Conservation (phyloP, 2,888 invertebrate species). For the Elegia similella region DNA sequence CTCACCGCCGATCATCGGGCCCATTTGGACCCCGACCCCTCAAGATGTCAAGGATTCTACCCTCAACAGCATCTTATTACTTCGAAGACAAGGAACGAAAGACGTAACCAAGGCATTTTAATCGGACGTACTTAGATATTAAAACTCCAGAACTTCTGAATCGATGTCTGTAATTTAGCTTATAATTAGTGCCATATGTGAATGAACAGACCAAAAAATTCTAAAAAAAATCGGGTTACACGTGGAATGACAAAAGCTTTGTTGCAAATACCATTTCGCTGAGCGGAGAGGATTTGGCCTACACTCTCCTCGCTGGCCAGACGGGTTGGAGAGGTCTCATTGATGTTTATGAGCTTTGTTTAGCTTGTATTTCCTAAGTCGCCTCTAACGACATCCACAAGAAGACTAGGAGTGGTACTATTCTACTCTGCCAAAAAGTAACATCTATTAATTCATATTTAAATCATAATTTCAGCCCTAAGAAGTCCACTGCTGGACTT, state of each 20-base stretch:
- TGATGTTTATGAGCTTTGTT: too few relatives aligned
- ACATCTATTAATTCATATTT: too few relatives aligned
- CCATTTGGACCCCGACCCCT: constrained; percentile 66
- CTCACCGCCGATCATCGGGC: constrained; percentile 72
- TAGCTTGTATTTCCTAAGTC: too few relatives aligned
- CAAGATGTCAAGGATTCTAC: constrained; percentile 54
- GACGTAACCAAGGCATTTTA: constrained; percentile 39
- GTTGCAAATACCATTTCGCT: too few relatives aligned
- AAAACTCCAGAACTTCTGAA: constrained; percentile 35
- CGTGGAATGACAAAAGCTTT: not conserved
- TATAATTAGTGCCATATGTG: constrained; percentile 49
- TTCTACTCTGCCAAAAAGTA: too few relatives aligned
- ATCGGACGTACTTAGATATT: constrained; percentile 29
- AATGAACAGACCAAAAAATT: constrained; percentile 21
- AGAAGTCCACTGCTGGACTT: too few relatives aligned
- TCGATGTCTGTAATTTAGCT: constrained; percentile 25
- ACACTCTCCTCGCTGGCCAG: too few relatives aligned
- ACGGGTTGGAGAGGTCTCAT: too few relatives aligned
- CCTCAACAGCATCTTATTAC: constrained; percentile 56
- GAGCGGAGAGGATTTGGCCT: too few relatives aligned
- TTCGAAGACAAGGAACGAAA: constrained; percentile 47
- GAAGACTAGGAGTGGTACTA: too few relatives aligned
- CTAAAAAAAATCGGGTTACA: constrained; percentile 26
- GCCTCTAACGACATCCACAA: too few relatives aligned
- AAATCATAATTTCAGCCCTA: too few relatives aligned